phyloP scores from a whole-genome alignment of 2,888 invertebrate species.

The Orthosia gothica region DNA sequence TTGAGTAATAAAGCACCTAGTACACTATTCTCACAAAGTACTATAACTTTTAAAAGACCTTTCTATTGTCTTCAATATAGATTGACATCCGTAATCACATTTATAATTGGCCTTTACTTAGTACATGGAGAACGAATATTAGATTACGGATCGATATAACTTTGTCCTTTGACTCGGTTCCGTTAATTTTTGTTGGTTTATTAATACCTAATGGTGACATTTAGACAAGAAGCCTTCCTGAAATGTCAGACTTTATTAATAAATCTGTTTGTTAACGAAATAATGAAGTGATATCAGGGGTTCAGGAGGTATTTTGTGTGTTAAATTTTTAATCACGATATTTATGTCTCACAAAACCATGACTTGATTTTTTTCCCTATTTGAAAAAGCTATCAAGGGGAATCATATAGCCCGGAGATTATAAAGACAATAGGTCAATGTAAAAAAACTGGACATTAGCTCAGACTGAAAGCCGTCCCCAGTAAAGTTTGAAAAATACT shows the following conservation, averaged over 20 bases:
- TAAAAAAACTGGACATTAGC: no score
- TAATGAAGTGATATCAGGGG: slow-evolving; percentile 1
- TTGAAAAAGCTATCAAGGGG: no score
- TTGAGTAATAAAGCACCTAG: no score
- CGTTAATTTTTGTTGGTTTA: slow-evolving; percentile 19
- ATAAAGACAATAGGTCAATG: no score
- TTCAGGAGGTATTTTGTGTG: no score
- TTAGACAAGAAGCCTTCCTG: background rate
- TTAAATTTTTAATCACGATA: background rate
- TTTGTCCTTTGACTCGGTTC: slow-evolving; percentile 16
- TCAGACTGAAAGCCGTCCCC: no score
- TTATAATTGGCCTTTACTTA: background rate
- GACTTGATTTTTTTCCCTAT: no score
- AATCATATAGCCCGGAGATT: no score
- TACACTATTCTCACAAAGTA: background rate
- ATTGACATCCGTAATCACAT: slow-evolving; percentile 18
- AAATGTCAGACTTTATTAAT: slow-evolving; percentile 33
- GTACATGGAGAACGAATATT: slow-evolving; percentile 36
- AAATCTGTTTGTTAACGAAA: background rate
- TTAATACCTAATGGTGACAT: slow-evolving; percentile 22
- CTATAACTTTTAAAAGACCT: slow-evolving; percentile 16
- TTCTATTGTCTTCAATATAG: slow-evolving; percentile 1
- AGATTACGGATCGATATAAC: slow-evolving; percentile 33
- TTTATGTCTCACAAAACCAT: background rate
- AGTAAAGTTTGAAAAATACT: no score